These are phyloP conservation scores for Xylophagus ater DNA, from an alignment of 2,888 invertebrate species.

Conservation along the genomic window DNA sequence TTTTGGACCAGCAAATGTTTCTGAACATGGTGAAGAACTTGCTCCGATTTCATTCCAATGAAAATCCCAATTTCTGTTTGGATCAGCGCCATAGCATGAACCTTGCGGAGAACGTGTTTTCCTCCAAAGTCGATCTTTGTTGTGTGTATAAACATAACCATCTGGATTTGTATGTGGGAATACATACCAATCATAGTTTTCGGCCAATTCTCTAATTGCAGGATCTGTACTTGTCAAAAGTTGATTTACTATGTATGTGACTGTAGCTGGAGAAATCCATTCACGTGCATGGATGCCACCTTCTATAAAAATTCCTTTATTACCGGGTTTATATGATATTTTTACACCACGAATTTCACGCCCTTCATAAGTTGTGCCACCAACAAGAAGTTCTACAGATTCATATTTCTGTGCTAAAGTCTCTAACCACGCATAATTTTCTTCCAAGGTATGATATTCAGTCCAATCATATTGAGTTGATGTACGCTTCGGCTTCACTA, in stretches of 20 bases:
- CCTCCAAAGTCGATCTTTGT: constrained; percentile 55
- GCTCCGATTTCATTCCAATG: constrained; percentile 53
- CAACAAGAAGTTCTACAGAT: constrained; percentile 37
- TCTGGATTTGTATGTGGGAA: constrained; percentile 60
- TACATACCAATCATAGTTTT: constrained; percentile 51
- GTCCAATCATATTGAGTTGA: constrained; percentile 26
- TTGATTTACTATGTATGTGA: constrained; percentile 42
- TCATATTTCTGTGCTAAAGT: constrained; percentile 35
- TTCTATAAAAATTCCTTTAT: constrained; percentile 35
- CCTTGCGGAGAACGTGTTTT: constrained; percentile 49
- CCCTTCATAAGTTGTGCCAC: constrained; percentile 42
- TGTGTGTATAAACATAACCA: constrained; percentile 51
- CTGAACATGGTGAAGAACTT: constrained; percentile 46
- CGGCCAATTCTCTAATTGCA: constrained; percentile 34
- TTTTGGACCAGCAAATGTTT: constrained; percentile 52
- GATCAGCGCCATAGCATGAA: constrained; percentile 53
- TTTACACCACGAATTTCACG: constrained; percentile 36
- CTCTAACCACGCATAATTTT: constrained; percentile 44
- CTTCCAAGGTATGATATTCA: constrained; percentile 14
- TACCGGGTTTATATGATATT: constrained; percentile 21
- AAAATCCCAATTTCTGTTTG: constrained; percentile 67
- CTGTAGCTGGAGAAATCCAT: constrained; percentile 44
- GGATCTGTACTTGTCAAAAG: constrained; percentile 38
- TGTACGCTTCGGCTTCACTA: background rate
- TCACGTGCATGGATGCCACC: constrained; percentile 35